A percentile compares a stretch with the other conserved stretches of the same genome.
These are phyloP conservation scores for Eueremaeus valkanovi DNA, from an alignment of 2,888 invertebrate genomes.

Conservation along the genomic window DNA sequence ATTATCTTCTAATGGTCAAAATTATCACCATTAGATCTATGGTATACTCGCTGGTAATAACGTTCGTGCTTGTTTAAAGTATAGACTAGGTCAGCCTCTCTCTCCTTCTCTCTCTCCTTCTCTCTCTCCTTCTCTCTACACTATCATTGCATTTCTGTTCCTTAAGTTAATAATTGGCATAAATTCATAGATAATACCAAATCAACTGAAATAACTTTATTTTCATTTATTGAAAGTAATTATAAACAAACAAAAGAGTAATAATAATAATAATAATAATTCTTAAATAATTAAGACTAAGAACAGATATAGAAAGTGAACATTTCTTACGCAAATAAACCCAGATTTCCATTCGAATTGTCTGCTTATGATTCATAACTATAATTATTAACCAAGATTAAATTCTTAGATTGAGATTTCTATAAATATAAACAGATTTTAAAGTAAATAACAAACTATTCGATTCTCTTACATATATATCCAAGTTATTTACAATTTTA, in stretches of 20 bases:
- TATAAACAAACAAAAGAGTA: slow-evolving; percentile 29
- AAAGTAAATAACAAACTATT: too few species aligned
- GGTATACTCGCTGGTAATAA: too few species aligned
- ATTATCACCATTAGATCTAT: too few species aligned
- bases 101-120: background rate
- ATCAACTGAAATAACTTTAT: slow-evolving; percentile 33
- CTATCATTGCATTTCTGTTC: slow-evolving; percentile 17
- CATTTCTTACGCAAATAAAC: slow-evolving; percentile 8
- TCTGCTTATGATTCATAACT: background rate
- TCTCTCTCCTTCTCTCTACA: background rate
- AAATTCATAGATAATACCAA: slow-evolving; percentile 18
- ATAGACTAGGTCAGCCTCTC: too few species aligned
- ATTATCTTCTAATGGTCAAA: too few species aligned
- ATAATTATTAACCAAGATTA: background rate
- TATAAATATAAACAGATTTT: too few species aligned
- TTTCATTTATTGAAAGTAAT: slow-evolving; percentile 32
- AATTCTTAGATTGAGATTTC: background rate
- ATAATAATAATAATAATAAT: slow-evolving; percentile 23
- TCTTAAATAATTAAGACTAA: slow-evolving; percentile 22
- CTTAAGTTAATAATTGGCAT: slow-evolving; percentile 32
- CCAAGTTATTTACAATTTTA: too few species aligned
- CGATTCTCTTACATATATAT: too few species aligned
- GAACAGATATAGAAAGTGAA: background rate
- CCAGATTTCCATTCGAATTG: slow-evolving; percentile 33
- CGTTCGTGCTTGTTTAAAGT: too few species aligned